Conservation (phyloP, 2,888 invertebrate species). For the Leptopilina syphax region DNA sequence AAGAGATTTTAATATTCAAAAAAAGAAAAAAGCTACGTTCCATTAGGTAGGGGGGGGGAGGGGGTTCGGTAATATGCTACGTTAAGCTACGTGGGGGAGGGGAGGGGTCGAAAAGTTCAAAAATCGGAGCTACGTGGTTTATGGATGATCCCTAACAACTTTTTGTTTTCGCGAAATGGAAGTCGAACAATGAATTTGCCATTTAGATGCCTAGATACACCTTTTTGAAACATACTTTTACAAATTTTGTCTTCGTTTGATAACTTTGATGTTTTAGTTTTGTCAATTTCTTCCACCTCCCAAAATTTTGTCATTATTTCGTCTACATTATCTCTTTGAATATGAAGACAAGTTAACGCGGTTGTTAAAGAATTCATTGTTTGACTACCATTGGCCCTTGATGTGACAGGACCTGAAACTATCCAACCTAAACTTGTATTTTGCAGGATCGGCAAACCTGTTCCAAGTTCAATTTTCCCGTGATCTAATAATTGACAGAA, state of each 20-base stretch:
- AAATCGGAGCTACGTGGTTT: too few relatives aligned
- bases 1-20: too few relatives aligned
- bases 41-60: too few relatives aligned
- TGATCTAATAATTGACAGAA: conserved; percentile 39
- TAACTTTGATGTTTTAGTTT: background rate
- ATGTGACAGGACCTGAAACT: conserved; percentile 43
- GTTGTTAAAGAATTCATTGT: background rate
- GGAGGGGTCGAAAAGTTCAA: too few relatives aligned
- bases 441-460: conserved; percentile 31
- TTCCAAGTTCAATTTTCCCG: conserved; percentile 40
- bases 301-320: conserved; percentile 44
- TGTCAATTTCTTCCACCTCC: conserved; percentile 43
- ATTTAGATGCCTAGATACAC: background rate
- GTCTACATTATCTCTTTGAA: conserved; percentile 28
- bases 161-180: conserved; percentile 42
- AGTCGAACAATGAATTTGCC: background rate
- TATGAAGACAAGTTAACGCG: background rate
- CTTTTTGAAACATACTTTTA: background rate
- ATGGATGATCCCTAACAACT: too few relatives aligned
- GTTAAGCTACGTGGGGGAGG: too few relatives aligned
- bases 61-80: too few relatives aligned
- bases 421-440: conserved; percentile 49
- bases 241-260: background rate
- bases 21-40: too few relatives aligned
- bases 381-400: background rate